A percentile compares a stretch with the other conserved stretches of the same genome.
phyloP scores from a whole-genome alignment of 23 tunicate species.

The Halocynthia roretzi region DNA sequence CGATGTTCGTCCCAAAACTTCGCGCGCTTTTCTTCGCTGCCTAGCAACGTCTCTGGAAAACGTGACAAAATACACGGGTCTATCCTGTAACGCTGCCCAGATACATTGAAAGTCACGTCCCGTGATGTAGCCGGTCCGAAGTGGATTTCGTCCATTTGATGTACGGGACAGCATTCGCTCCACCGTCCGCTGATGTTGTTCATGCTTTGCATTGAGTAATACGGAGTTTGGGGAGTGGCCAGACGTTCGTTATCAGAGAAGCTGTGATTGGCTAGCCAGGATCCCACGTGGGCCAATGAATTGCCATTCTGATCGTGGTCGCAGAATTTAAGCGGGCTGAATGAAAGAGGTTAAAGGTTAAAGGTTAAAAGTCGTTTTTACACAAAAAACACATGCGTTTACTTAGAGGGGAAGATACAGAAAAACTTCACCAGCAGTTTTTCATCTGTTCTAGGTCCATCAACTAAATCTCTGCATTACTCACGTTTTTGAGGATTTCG shows the following conservation, averaged over 20 bases:
- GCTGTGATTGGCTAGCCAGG: constrained; percentile 17
- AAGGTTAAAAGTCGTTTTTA: too few relatives aligned
- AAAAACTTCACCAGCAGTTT: too few relatives aligned
- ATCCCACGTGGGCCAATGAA: constrained; percentile 13
- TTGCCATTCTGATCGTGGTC: not conserved
- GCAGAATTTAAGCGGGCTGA: not conserved
- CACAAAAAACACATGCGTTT: too few relatives aligned
- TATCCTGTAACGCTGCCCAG: constrained; percentile 59
- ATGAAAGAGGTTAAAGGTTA: too few relatives aligned
- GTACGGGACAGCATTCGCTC: constrained; percentile 1
- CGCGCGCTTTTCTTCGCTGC: constrained; percentile 40
- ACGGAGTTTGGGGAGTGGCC: not conserved
- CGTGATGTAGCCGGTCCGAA: constrained; percentile 13
- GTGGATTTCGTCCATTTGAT: not conserved
- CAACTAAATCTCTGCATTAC: too few relatives aligned
- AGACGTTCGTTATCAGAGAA: constrained; percentile 4
- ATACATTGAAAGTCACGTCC: constrained; percentile 47
- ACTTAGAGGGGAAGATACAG: too few relatives aligned
- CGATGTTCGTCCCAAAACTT: constrained; percentile 45
- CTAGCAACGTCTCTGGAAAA: constrained; percentile 79
- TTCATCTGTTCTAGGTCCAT: too few relatives aligned
- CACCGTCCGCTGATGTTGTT: not conserved
- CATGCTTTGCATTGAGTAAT: not conserved
- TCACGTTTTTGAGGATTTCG: too few relatives aligned
- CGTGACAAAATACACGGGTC: constrained; percentile 29